Percentiles rank a stretch among this genome's conserved stretches.
Conservation (phyloP, 2,797 vertebrate species). For the Pelobates cultripes region DNA sequence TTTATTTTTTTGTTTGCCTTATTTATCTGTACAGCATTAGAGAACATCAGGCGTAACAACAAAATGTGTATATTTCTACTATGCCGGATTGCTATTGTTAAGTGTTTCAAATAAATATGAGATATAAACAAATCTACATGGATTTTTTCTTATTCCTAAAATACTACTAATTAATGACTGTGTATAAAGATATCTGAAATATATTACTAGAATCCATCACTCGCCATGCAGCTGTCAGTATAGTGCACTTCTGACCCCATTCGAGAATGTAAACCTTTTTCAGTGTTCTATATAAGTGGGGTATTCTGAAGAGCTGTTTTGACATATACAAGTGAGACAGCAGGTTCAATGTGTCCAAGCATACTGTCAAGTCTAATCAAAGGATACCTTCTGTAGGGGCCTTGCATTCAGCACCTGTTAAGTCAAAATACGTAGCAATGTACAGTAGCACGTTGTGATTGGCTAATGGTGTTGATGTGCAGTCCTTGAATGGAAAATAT, state of each 20-base stretch:
- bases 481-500: constrained; percentile 28
- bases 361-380: constrained; percentile 31
- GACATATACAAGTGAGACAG: constrained; percentile 13
- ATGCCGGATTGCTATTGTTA: too few species aligned
- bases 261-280: constrained; percentile 15
- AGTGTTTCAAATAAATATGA: too few species aligned
- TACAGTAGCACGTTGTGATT: constrained; percentile 1
- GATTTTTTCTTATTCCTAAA: neutral
- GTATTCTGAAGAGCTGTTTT: constrained; percentile 25
- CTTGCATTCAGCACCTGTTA: constrained; percentile 17
- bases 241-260: constrained; percentile 17
- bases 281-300: constrained; percentile 27
- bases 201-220: constrained; percentile 7
- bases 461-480: constrained; percentile 25
- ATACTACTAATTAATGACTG: neutral
- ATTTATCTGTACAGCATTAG: too few species aligned
- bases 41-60: too few species aligned
- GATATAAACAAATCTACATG: too few species aligned
- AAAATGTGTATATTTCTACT: too few species aligned
- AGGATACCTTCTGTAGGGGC: constrained; percentile 1
- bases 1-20: too few species aligned
- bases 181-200: constrained; percentile 7
- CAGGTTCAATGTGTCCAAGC: constrained; percentile 6
- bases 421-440: constrained; percentile 10
- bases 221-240: constrained; percentile 31